Base-by-base conservation (phyloP, 2,113 vertebrate species). In the Notarius quadriscutis region DNA sequence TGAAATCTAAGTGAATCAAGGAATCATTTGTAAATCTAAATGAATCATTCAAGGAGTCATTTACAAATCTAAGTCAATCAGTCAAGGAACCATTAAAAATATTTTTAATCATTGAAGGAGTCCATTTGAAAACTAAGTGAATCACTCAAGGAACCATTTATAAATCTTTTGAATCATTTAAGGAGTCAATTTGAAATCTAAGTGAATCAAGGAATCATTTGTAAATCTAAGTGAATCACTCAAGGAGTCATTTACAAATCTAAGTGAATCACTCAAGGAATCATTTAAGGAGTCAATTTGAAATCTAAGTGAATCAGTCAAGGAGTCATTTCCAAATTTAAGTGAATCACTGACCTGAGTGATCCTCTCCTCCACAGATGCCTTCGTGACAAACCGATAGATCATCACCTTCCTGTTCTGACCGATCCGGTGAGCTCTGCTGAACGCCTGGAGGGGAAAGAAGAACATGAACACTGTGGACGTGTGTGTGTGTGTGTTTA, bases 381-480 rank as follows among this genome's bases (percentile, higher is more conserved):
- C 98, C 89, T 98, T 98, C 62, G 98, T 99, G 90, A 99, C 98
- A 88, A 99, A 99, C 75, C 98, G 97, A 92, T 99, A 99, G 88
- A 99, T 99, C 98, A 99, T 99, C 90, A 99, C 98, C 91, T 99
- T 99, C 94, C 96, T 98, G 94, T 99, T 99, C 91, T 99, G 98
- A 72, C 98, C 98, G 87, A 99, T 99, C 90, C 98, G 97, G 89
- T 99, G 98, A 90, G 98, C 98, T 93, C 98, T 96, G 93, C 98
- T 99, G 94, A 99, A 99, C 0, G 98, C 98, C 98, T 99, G 84
- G 83, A 60, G 87, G 71, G 71, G 7, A 75, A 1, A 22, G 58
- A 15, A 84, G 11, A 82, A 11, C 18, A 50, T 9, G 10, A 74
- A 58, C 15, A 30, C 1, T 11, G 2, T 11, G 4, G 10, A 69